phyloP scores from a whole-genome alignment of 2,113 vertebrate species.

The Artemisiospiza belli region DNA sequence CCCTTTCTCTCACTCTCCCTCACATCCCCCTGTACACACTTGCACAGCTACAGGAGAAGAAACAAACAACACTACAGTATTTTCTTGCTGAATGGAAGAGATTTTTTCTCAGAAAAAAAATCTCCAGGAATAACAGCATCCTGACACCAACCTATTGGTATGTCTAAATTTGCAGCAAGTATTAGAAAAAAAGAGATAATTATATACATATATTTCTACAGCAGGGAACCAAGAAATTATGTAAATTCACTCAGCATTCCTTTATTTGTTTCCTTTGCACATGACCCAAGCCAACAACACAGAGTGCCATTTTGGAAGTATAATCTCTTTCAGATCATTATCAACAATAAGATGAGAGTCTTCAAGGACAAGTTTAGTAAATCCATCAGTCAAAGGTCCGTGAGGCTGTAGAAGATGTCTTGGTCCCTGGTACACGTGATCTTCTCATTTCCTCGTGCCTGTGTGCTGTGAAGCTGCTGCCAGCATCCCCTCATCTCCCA shows the following conservation, averaged over 20 bases:
- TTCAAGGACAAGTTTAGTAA: neutral
- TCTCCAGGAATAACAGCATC: neutral
- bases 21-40: accelerated
- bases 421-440: neutral
- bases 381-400: neutral
- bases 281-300: neutral
- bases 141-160: neutral
- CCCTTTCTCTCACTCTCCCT: neutral
- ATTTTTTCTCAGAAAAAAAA: neutral
- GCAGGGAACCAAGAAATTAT: neutral
- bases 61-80: neutral
- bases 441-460: accelerated
- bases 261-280: neutral
- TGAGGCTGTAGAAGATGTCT: neutral
- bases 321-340: neutral
- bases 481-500: neutral
- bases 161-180: neutral
- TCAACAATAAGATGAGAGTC: neutral
- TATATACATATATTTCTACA: neutral
- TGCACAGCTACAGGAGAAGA: accelerated
- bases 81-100: neutral
- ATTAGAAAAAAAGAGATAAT: neutral
- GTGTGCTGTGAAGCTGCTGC: neutral
- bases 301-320: neutral
- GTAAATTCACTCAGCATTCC: neutral